Evolutionary conservation across 53 echinoderm and acorn worm genomes (phyloP).

Genomic region (Patiria pectinifera): DNA sequence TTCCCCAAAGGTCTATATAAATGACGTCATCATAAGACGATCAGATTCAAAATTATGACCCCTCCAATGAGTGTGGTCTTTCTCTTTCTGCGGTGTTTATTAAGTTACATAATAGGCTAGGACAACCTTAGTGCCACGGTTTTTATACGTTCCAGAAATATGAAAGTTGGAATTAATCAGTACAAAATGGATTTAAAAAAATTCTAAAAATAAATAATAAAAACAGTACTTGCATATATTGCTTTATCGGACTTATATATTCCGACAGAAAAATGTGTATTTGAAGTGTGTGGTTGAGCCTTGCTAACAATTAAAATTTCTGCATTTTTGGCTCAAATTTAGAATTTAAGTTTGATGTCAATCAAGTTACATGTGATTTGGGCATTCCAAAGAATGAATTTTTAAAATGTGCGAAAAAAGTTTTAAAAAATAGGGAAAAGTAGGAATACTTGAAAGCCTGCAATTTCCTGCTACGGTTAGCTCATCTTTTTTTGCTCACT

Average conservation of each 20-base stretch:
- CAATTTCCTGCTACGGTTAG: no score
- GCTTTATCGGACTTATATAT: not conserved
- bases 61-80: no score
- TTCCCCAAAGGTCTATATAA: no score
- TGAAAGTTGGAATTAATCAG: not conserved
- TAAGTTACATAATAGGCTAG: no score
- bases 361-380: not conserved
- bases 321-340: not conserved
- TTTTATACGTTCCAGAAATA: slow-evolving; percentile 4
- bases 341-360: not conserved
- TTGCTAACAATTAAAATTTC: not conserved
- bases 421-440: no score
- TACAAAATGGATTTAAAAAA: no score
- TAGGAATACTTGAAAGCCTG: no score
- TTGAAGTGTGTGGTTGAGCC: slow-evolving; percentile 1
- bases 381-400: not conserved
- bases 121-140: not conserved
- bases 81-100: no score
- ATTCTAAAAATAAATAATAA: not conserved
- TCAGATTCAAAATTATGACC: no score
- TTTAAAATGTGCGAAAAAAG: not conserved
- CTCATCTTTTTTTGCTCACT: no score
- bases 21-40: no score
- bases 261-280: not conserved
- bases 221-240: slow-evolving; percentile 1